phyloP scores from a whole-genome alignment of 2,113 vertebrate genomes.

The Lota lota region DNA sequence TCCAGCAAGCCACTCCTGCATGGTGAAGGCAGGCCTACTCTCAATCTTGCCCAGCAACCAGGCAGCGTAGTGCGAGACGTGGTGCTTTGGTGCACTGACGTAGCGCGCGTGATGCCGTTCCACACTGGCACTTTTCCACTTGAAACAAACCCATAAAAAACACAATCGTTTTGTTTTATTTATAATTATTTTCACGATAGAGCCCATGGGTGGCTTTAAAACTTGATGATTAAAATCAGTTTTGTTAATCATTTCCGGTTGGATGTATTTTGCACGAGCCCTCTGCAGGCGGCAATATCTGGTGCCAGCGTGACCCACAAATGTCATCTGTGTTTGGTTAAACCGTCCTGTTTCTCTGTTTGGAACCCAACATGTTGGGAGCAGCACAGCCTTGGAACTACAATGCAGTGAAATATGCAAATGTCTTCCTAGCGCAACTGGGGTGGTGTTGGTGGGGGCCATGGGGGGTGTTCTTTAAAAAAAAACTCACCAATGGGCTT shows the following conservation, averaged over 20 bases:
- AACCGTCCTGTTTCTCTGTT: conserved; percentile 1
- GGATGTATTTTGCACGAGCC: background rate
- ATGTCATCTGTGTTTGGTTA: background rate
- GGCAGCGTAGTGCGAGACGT: conserved; percentile 17
- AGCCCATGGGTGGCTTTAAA: background rate
- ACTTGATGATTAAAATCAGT: background rate
- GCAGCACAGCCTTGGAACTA: conserved; percentile 28
- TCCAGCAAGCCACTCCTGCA: conserved; percentile 49
- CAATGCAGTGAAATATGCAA: conserved; percentile 40
- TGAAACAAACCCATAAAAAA: background rate
- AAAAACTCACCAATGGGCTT: conserved; percentile 56
- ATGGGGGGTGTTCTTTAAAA: conserved; percentile 22
- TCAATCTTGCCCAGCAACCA: conserved; percentile 68
- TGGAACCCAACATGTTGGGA: background rate
- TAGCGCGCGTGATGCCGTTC: conserved; percentile 13
- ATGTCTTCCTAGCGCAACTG: conserved; percentile 21
- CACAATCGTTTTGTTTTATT: conserved; percentile 5
- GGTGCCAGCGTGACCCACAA: background rate
- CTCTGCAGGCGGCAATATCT: background rate
- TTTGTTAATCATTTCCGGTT: background rate
- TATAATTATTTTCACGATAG: too few relatives aligned
- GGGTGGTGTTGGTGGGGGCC: background rate
- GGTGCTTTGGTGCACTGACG: conserved; percentile 18
- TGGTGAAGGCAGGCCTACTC: conserved; percentile 40
- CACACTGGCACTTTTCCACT: conserved; percentile 1